Conservation (phyloP, 2,113 vertebrate genomes). For the Polyodon spathula region DNA sequence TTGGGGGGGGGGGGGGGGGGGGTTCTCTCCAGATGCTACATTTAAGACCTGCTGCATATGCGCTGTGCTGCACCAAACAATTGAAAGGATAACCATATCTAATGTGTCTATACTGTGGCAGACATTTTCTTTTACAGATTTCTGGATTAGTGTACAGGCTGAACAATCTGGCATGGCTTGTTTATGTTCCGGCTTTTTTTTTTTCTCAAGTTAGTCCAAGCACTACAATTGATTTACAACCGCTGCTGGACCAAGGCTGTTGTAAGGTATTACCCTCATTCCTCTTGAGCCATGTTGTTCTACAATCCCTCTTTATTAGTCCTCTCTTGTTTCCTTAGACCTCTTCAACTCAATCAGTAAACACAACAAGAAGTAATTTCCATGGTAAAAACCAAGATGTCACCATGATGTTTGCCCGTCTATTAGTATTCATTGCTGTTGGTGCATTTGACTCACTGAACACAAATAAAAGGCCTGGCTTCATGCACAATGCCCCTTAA, state of each 20-base stretch:
- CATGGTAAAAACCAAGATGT: background rate
- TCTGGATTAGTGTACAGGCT: background rate
- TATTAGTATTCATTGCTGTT: constrained; percentile 4
- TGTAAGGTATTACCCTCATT: background rate
- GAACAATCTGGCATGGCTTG: background rate
- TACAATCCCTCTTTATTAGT: constrained; percentile 4
- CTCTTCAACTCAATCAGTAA: background rate
- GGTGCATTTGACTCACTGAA: background rate
- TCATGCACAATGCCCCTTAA: background rate
- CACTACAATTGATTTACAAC: background rate
- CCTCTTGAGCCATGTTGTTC: background rate
- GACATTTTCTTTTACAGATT: background rate
- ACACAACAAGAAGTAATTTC: constrained; percentile 2
- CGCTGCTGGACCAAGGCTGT: background rate
- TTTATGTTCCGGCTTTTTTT: background rate
- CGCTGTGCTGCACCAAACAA: too few species aligned
- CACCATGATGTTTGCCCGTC: background rate
- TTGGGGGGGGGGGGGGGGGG: too few species aligned
- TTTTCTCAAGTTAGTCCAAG: background rate
- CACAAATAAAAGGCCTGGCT: constrained; percentile 8
- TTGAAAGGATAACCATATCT: too few species aligned
- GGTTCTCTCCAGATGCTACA: too few species aligned
- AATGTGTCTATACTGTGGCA: too few species aligned
- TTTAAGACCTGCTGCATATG: too few species aligned
- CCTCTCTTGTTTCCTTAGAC: background rate